Base-by-base conservation (phyloP, 2,888 invertebrate species). In the Eupeodes luniger region DNA sequence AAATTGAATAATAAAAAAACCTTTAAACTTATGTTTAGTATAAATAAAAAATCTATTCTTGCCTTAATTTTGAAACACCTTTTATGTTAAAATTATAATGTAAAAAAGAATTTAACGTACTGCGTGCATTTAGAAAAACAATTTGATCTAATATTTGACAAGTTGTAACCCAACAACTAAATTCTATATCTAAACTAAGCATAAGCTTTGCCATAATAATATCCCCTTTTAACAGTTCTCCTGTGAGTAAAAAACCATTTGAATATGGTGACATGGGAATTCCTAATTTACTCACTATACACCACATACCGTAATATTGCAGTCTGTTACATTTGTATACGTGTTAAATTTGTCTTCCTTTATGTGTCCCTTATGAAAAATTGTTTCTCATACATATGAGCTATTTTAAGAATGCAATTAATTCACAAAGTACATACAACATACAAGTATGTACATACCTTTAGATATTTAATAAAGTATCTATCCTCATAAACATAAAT, bases 331-430 rank as follows among this genome's bases (percentile, higher is more conserved):
- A 64, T 36, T 59, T 16, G 9, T 51, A 51, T 47, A 66, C 44
- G 47, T 51, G 61, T 44, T 70, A 59, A 47, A 36, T 72, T 55
- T 67, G 36, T 57, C 51, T 49, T 70, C 44, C 55, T 79, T 85
- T 44, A 9, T 5, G 9, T 72, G 47, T 59, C 16, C 89, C 81
- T 86, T 70, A 55, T 55, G 7, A 57, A 81, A 82, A 59, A 49
- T 69, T 55, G 78, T 67, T 69, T 69, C 69, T 51, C 40, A 34
- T 70, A 72, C 40, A 34, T 70, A 72, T 59, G 14, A 44, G 70
- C 36, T 87, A 87, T 87, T 83, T 87, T 83, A 66, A 72, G 86
- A 83, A 75, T 59, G 27, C 79, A 69, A 87, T 83, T 80, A 79
- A 75, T 67, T 67, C 61, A 62, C 47, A 36, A 36, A 40, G 51